Base-by-base conservation (phyloP, 2,888 invertebrate genomes). In the Baronia brevicornis region DNA sequence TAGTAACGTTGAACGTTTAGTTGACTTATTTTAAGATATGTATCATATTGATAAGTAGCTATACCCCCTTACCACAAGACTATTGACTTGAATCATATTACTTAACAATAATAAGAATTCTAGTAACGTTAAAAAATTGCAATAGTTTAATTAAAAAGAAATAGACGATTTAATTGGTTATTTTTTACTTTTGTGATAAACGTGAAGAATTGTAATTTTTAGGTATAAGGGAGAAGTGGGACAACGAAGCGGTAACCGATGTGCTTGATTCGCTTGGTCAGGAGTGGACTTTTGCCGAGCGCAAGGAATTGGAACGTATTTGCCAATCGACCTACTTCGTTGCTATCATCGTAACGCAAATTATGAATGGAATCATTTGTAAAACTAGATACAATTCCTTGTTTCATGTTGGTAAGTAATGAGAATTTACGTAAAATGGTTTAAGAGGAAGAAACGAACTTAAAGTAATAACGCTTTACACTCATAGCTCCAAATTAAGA, bases 241-340 rank as follows among this genome's bases (percentile, higher is more conserved):
- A 94, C 53, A 87, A 90, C 29, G 79, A 80, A 43, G 86, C 88
- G 2, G 75, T 92, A 28, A 91, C 88, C 47, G 90, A 91, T 58
- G 61, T 93, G 1, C 63, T 69, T 32, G 93, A 93, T 62, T 90
- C 90, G 0, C 87, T 87, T 44, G 91, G 91, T 1, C 91, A 92
- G 57, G 90, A 90, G 63, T 93, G 92, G 92, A 88, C 89, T 3
- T 91, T 89, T 55, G 58, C 68, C 6, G 88, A 87, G 49, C 85
- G 91, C 24, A 91, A 90, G 73, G 82, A 86, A 48, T 57, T 91
- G 36, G 86, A 92, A 56, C 89, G 88, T 46, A 90, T 90, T 14
- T 87, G 89, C 44, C 90, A 92, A 54, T 90, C 91, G 3, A 87
- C 91, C 8, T 92, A 91, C 74, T 92, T 92, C 51, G 86, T 90